Conservation (phyloP, 2,797 vertebrate genomes). For the Varecia variegata region DNA sequence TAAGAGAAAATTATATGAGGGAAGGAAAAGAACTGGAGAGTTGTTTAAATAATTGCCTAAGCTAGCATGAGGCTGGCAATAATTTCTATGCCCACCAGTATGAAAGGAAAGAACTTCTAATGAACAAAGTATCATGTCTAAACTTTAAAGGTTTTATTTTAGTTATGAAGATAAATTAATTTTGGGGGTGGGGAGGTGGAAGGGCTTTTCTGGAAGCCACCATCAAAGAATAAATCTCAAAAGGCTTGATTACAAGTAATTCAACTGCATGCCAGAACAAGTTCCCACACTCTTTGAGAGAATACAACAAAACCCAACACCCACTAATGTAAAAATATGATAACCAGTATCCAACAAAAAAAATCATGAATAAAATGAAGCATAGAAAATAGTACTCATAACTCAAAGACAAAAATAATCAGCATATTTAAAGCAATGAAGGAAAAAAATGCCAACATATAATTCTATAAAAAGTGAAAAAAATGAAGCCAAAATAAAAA, state of each 20-base stretch:
- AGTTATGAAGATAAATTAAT: background rate
- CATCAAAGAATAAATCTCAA: background rate
- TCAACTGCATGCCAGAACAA: background rate
- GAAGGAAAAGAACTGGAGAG: background rate
- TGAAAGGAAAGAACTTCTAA: background rate
- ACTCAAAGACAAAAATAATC: background rate
- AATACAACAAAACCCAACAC: background rate
- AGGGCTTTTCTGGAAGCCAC: background rate
- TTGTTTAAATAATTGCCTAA: background rate
- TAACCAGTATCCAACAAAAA: background rate
- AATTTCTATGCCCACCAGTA: background rate
- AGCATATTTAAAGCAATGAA: background rate
- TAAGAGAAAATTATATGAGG: background rate
- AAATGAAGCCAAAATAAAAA: background rate
- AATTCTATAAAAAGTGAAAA: background rate
- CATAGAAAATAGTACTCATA: background rate
- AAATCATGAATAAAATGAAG: background rate
- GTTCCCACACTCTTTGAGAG: background rate
- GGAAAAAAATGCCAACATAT: background rate
- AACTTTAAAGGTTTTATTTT: background rate
- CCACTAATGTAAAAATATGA: background rate
- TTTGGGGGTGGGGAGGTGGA: background rate
- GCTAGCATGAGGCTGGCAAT: background rate
- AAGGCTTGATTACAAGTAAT: background rate
- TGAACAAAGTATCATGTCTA: no score